Evolutionary conservation across 2,888 invertebrate species (phyloP).

Genomic region (Ophion ellenae): DNA sequence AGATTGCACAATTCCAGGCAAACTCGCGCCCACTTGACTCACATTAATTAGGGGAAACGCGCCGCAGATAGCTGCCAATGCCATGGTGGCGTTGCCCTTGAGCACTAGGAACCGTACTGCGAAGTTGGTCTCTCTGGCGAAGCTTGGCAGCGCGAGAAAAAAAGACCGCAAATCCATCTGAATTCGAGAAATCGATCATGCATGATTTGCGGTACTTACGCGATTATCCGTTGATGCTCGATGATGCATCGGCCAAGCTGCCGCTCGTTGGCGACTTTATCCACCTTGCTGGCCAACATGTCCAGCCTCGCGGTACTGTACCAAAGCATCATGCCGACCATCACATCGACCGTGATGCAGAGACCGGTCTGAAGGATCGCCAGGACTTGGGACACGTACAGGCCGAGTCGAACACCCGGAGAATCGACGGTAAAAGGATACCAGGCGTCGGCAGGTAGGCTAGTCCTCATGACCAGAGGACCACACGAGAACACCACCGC

Average conservation of each 20-base stretch:
- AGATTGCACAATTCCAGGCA: neutral
- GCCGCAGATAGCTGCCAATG: constrained; percentile 72
- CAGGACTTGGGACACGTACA: constrained; percentile 73
- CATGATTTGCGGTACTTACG: constrained; percentile 63
- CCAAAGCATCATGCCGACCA: constrained; percentile 75
- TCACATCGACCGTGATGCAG: constrained; percentile 70
- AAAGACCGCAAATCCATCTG: neutral
- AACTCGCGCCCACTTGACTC: constrained; percentile 49
- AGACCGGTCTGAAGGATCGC: constrained; percentile 72
- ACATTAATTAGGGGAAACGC: constrained; percentile 75
- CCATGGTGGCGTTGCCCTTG: constrained; percentile 76
- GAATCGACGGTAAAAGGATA: constrained; percentile 76
- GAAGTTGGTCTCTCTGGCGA: constrained; percentile 66
- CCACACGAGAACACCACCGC: constrained; percentile 69
- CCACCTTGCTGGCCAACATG: constrained; percentile 69
- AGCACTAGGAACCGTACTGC: constrained; percentile 72
- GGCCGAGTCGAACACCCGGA: constrained; percentile 47
- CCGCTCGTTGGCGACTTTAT: neutral
- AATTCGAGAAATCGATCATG: neutral
- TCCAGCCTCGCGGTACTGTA: constrained; percentile 74
- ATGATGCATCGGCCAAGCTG: constrained; percentile 69
- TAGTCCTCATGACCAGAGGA: constrained; percentile 72
- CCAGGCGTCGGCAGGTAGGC: constrained; percentile 74
- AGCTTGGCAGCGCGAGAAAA: constrained; percentile 64
- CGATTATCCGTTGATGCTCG: constrained; percentile 71